Evolutionary conservation across 2,888 invertebrate genomes (phyloP).

Genomic region (Leucophenga maculata): DNA sequence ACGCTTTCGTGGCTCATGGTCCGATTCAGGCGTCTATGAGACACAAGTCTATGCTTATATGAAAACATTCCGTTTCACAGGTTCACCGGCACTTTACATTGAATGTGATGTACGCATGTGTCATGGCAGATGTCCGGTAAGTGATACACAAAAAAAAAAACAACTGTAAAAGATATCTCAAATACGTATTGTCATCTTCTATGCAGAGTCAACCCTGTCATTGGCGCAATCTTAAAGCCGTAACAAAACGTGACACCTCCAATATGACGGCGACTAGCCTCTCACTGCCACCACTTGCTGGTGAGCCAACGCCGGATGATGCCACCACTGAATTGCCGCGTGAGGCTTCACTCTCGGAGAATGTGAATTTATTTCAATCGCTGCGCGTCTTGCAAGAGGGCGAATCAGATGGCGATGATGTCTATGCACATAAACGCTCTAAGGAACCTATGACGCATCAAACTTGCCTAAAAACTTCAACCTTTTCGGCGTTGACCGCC

Average conservation of each 20-base stretch:
- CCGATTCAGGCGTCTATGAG: conserved; percentile 90
- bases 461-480: conserved; percentile 78
- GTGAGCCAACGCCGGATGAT: conserved; percentile 26
- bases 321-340: conserved; percentile 58
- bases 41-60: conserved; percentile 95
- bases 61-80: conserved; percentile 92
- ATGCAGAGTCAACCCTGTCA: conserved; percentile 91
- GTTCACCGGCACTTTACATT: conserved; percentile 93
- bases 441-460: conserved; percentile 64
- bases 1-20: conserved; percentile 93
- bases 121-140: conserved; percentile 93
- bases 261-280: conserved; percentile 68
- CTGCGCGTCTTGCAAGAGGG: conserved; percentile 90
- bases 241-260: conserved; percentile 81
- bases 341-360: conserved; percentile 82
- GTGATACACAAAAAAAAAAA: conserved; percentile 56
- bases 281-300: conserved; percentile 50
- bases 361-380: conserved; percentile 91
- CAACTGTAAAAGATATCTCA: not conserved
- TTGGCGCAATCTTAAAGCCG: conserved; percentile 90
- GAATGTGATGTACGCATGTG: conserved; percentile 97
- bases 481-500: conserved; percentile 80
- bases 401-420: conserved; percentile 76
- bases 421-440: conserved; percentile 51
- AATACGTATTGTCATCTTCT: conserved; percentile 2